These are phyloP conservation scores for Palythoa grandis DNA, from an alignment of 92 coral and sea anemone species.

Conservation along the genomic window DNA sequence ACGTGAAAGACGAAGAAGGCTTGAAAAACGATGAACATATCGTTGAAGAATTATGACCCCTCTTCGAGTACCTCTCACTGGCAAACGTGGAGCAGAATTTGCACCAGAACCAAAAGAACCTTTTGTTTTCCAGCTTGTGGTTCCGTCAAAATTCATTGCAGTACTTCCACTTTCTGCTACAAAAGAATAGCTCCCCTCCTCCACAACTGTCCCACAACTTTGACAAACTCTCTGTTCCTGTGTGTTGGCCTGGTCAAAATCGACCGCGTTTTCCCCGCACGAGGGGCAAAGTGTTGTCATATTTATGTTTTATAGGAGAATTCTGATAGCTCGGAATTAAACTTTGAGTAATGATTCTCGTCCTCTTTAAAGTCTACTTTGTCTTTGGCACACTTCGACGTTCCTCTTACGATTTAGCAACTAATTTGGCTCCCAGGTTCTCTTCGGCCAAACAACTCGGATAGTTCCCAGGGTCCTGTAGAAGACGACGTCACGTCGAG, in stretches of 20 bases:
- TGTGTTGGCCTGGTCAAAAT: conserved; percentile 33
- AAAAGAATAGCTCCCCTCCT: conserved; percentile 47
- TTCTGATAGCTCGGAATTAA: not conserved
- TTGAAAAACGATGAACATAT: conserved; percentile 31
- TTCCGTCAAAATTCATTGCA: conserved; percentile 47
- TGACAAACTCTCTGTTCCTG: conserved; percentile 57
- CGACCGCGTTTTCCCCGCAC: conserved; percentile 58
- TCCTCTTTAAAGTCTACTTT: too few species aligned
- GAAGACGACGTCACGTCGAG: too few species aligned
- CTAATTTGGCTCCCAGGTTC: too few species aligned
- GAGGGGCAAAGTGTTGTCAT: conserved; percentile 60
- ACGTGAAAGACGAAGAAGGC: conserved; percentile 46
- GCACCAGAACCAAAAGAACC: conserved; percentile 17
- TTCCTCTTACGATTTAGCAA: too few species aligned
- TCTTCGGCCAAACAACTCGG: too few species aligned
- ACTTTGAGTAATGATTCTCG: too few species aligned
- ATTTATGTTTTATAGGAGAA: not conserved
- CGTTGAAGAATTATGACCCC: not conserved
- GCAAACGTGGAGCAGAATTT: conserved; percentile 34
- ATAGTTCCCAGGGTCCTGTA: too few species aligned
- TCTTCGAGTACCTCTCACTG: conserved; percentile 4
- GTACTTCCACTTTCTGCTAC: conserved; percentile 18
- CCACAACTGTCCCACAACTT: conserved; percentile 57
- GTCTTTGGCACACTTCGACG: too few species aligned
- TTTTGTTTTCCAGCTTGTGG: conserved; percentile 34